phyloP scores from a whole-genome alignment of 2,113 vertebrate genomes.

The Rhagologus leucostigma region DNA sequence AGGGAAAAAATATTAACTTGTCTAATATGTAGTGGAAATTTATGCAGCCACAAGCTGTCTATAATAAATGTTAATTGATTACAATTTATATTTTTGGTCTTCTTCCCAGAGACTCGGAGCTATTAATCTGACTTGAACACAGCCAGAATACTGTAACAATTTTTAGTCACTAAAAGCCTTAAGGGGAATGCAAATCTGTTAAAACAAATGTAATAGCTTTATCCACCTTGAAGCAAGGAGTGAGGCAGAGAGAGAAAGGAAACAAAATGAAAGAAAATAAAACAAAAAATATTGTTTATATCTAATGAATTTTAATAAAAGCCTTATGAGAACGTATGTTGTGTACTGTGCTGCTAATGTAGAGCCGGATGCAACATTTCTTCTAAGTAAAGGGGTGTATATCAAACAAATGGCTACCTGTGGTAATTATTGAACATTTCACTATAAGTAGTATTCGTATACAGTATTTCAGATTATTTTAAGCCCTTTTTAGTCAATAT shows the following conservation, averaged over 20 bases:
- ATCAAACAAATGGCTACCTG: not conserved
- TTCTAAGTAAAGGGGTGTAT: not conserved
- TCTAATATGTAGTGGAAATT: constrained; percentile 2
- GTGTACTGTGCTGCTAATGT: not conserved
- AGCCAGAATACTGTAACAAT: not conserved
- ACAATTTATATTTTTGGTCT: constrained; percentile 53
- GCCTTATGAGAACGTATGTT: not conserved
- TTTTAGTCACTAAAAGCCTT: not conserved
- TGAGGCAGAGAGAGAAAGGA: not conserved
- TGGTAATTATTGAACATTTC: not conserved
- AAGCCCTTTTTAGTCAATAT: not conserved
- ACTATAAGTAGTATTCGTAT: not conserved
- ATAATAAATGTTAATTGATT: constrained; percentile 53
- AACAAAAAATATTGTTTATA: not conserved
- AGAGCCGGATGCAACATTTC: not conserved
- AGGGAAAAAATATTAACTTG: constrained; percentile 28
- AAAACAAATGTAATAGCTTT: not conserved
- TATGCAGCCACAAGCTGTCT: constrained; percentile 32
- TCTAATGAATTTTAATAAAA: not conserved
- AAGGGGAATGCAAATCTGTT: not conserved
- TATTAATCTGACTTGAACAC: constrained; percentile 27
- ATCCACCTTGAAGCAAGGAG: not conserved
- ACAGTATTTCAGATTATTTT: not conserved
- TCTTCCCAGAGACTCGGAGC: constrained; percentile 5
- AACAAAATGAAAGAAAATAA: not conserved